These are phyloP conservation scores for Catharus bicknelli DNA, from an alignment of 2,113 vertebrate species.

Conservation along the genomic window DNA sequence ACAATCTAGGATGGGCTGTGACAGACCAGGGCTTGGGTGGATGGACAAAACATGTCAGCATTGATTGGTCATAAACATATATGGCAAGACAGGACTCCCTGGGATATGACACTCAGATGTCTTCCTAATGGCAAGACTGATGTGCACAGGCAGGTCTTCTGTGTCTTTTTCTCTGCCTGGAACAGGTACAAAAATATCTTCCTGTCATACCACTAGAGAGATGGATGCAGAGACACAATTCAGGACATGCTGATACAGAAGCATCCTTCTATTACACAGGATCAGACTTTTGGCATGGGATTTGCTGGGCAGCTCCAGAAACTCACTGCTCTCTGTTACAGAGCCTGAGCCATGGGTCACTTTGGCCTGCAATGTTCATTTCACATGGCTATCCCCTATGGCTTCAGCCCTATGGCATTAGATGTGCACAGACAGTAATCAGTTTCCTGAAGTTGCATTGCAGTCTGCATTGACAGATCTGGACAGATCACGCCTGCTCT, in stretches of 20 bases:
- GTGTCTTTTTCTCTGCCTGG: background rate
- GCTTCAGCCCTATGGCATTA: background rate
- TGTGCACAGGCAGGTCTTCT: background rate
- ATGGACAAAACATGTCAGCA: accelerated
- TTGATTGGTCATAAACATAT: accelerated
- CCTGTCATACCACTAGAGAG: background rate
- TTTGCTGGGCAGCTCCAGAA: background rate
- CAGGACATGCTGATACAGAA: background rate
- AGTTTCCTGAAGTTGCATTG: background rate
- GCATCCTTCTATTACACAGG: background rate
- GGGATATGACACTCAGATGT: background rate
- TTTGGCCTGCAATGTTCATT: background rate
- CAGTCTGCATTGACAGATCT: background rate
- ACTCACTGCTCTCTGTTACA: background rate
- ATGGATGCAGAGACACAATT: background rate
- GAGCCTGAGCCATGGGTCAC: background rate
- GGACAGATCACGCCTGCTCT: background rate
- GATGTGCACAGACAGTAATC: background rate
- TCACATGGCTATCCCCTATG: background rate
- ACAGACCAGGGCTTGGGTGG: background rate
- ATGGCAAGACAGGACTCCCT: background rate
- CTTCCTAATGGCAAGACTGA: accelerated
- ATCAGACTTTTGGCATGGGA: background rate
- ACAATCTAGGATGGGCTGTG: background rate
- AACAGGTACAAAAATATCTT: background rate